Percentiles rank a stretch among this genome's conserved stretches.
phyloP scores from a whole-genome alignment of 2,888 invertebrate species.

The Venusia cambrica region DNA sequence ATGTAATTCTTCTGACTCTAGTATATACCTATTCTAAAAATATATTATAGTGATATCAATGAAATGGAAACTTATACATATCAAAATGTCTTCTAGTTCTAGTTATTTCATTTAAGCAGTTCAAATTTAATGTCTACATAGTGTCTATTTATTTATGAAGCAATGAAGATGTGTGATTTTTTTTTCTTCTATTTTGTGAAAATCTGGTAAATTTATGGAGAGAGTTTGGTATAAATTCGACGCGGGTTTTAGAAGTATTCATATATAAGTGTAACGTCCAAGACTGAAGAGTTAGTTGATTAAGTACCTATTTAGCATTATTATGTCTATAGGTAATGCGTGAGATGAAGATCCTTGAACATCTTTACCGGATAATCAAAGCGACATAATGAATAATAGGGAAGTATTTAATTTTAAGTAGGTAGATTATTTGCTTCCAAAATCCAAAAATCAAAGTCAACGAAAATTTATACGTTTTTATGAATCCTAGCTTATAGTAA shows the following conservation, averaged over 20 bases:
- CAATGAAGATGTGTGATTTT: conserved; percentile 39
- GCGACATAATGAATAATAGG: conserved; percentile 23
- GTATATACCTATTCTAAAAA: conserved; percentile 41
- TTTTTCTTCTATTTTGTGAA: conserved; percentile 27
- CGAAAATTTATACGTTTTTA: conserved; percentile 77
- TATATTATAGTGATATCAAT: conserved; percentile 26
- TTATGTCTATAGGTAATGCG: conserved; percentile 75
- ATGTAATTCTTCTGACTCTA: conserved; percentile 65
- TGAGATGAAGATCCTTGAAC: conserved; percentile 47
- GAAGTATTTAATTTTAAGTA: conserved; percentile 42
- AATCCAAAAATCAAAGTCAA: conserved; percentile 69
- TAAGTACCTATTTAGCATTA: conserved; percentile 77
- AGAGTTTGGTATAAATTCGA: conserved; percentile 60
- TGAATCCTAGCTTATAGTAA: conserved; percentile 48
- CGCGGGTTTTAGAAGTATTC: conserved; percentile 77
- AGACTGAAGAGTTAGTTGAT: conserved; percentile 79
- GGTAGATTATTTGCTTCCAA: conserved; percentile 65
- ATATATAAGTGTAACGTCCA: conserved; percentile 80
- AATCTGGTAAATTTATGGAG: conserved; percentile 33
- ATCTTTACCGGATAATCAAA: conserved; percentile 35
- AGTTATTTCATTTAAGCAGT: conserved; percentile 30
- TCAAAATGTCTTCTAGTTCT: conserved; percentile 35
- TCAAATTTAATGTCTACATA: conserved; percentile 36
- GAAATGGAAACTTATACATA: conserved; percentile 33
- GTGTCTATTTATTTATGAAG: conserved; percentile 29